Evolutionary conservation across 1,140 invertebrate genomes (phyloP), one percentile per base, ranked within the genome.

Genomic region (Battus philenor): DNA sequence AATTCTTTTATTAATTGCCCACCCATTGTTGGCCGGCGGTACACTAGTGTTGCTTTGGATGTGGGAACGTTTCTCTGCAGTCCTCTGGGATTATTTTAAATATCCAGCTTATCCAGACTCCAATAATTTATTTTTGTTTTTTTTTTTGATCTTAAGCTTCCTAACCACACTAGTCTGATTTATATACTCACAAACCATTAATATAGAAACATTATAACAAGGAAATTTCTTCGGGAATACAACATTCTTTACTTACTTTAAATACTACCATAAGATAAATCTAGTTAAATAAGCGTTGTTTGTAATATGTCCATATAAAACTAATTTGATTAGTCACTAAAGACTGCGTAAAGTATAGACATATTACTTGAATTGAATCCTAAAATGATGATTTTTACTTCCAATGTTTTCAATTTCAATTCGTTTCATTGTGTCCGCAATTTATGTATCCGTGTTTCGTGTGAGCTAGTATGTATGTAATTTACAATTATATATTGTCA

Each of bases 1-100:
- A 33, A 48, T 60, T 33, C 31, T 50, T 66, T 67, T 64, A 72
- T 71, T 69, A 72, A 75, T 75, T 66, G 61, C 65, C 50, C 51
- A 30, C 11, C 61, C 58, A 72, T 72, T 72, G 68, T 72, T 65
- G 68, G 38, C 22, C 38, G 32, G 32, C 32, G 32, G 16, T 22
- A 22, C 41, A 41, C 38, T 48, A 50, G 50, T 38, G 15, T 41
- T 55, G 38, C 46, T 32, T 31, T 27, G 53, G 50, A 50, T 52
- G 44, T 41, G 38, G 38, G 24, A 41, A 26, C 32, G 36, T 11
- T 44, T 34, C 11, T 34, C 24, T 27, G 38, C 38, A 27, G 16
- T 34, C 32, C 16, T 34, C 17, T 34, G 38, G 29, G 38, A 41
- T 41, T 41, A 41, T 27, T 41, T 41, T 9, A 27, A 41, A 41